Evolutionary conservation across 2,113 vertebrate genomes (phyloP), one percentile per base, ranked within the genome.

Genomic region (Pandion haliaetus): DNA sequence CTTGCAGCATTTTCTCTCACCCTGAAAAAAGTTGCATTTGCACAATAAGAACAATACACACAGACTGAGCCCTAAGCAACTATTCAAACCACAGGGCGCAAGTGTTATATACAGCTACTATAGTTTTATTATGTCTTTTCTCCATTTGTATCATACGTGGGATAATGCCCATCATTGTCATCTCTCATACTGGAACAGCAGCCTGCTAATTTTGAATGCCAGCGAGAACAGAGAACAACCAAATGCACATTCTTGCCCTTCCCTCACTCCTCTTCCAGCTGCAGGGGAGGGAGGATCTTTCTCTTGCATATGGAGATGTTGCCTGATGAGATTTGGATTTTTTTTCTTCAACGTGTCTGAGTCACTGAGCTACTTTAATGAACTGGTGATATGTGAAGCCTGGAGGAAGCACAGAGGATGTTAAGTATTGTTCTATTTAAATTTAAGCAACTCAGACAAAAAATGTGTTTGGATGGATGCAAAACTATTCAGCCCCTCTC

Each of bases 111-210:
- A 61, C 38, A 91, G 63, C 58, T 82, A 73, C 84, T 94, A 21
- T 79, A 72, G 42, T 62, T 90, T 89, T 93, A 86, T 79, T 91
- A 85, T 89, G 73, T 59, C 34, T 85, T 93, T 91, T 71, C 50
- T 91, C 62, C 74, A 86, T 87, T 91, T 81, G 81, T 63, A 76
- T 58, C 59, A 54, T 55, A 55, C 77, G 25, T 77, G 66, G 96
- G 66, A 96, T 90, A 97, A 93, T 88, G 84, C 40, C 86, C 31
- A 61, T 94, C 87, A 82, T 93, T 96, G 93, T 96, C 40, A 61
- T 82, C 23, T 80, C 28, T 82, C 69, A 34, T 36, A 42, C 52
- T 87, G 57, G 44, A 94, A 58, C 81, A 85, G 57, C 71, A 95
- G 73, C 45, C 58, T 91, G 84, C 65, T 95, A 69, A 82, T 82